Base-by-base conservation (phyloP, 2,113 vertebrate genomes). In the Lamprotornis superbus region DNA sequence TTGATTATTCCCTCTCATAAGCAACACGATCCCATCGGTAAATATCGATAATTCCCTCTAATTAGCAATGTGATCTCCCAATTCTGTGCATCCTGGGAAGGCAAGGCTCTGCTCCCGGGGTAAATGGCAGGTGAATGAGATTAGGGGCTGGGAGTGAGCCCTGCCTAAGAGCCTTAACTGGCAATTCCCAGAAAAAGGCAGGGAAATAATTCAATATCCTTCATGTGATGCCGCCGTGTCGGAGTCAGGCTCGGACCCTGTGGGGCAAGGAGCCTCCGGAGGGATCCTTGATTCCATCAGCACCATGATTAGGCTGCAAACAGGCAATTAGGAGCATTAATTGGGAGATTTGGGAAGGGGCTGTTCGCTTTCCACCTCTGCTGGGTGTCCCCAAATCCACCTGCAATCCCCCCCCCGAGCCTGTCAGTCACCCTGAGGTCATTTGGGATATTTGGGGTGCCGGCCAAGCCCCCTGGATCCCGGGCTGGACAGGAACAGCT, bases 221-320 rank as follows among this genome's bases (percentile, higher is more conserved):
- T 1, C 9, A 0, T 7, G 67, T 5, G 44, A 5, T 9, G 91
- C 79, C 1, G 3, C 75, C 74, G 1, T 4, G 57, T 0, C 0
- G 19, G 94, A 84, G 73, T 71, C 12, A 3, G 81, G 40, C 81
- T 73, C 2, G 49, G 53, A 27, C 31, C 23, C 60, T 5, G 24
- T 1, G 15, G 76, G 9, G 2, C 53, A 13, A 12, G 73, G 35
- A 87, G 52, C 16, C 2, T 1, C 68, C 60, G 8, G 70, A 39
- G 42, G 46, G 46, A 10, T 31, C 33, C 23, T 24, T 23, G 33
- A 28, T 39, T 39, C 49, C 75, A 53, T 13, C 14, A 6, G n/a
- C 3, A 0, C 37, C 27, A 0, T 1, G 5, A 20, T 7, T 1
- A 7, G 19, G 11, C 59, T 52, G 47, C 24, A 10, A 14, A 20